Evolutionary conservation across 1,140 invertebrate genomes (phyloP), one percentile per base, ranked within the genome.

Genomic region (Drosophila ohnishii): DNA sequence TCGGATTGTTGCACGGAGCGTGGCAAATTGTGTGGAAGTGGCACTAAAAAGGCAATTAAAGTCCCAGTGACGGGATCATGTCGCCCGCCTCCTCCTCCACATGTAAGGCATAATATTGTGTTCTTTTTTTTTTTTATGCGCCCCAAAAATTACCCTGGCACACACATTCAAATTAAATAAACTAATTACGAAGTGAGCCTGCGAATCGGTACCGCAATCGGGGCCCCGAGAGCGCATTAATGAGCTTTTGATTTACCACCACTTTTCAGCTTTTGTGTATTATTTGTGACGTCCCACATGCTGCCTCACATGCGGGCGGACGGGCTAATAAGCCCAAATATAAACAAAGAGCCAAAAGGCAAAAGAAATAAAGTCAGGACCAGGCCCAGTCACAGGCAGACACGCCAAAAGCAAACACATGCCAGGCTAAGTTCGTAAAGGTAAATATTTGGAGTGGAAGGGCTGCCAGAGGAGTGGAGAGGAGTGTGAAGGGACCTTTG

Each of bases 41-140:
- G 80, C 84, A 88, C 80, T 88, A 88, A 88, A 88, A 88, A 88
- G 84, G 84, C 84, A 88, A 88, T 88, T 88, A 88, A 88, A 88
- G 88, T 70, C 70, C 69, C 82, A 88, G 47, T 64, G 62, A 72
- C 57, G 45, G 72, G 51, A 71, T 48, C 66, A 53, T 69, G 44
- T 56, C 45, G 65, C 19, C 40, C 51, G 55, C 6, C 66, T 64
- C 70, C 83, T 63, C 70, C 83, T 61, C 63, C 83, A 80, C 66
- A 86, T 86, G 71, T 76, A 73, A 48, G 48, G 58, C 60, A 60
- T 75, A 65, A 76, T 60, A 51, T 70, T 71, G 75, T 22, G 11
- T 47, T 3, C 5, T 3, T 39, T 60, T 56, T 73, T 77, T 62
- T 79, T 62, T 53, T 70, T 71, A 78, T 64, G 19, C 42, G 14